Conservation (phyloP, 2,797 vertebrate species). For the Halcyon chelicuti region DNA sequence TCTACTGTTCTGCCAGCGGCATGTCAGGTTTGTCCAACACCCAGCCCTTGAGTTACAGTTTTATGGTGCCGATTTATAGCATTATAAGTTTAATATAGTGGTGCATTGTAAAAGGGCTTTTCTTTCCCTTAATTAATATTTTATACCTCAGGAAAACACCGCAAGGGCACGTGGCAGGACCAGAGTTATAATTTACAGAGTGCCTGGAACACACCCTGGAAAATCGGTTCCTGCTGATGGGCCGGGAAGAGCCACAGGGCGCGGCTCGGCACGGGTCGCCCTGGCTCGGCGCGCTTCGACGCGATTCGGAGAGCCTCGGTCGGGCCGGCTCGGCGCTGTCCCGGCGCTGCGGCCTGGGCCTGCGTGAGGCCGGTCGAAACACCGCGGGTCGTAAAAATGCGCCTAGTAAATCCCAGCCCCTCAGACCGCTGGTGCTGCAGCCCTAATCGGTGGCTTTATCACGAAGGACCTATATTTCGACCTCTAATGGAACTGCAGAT, state of each 20-base stretch:
- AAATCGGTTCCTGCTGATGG: rapidly evolving
- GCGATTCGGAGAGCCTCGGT: no score
- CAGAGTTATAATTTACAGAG: background rate
- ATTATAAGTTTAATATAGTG: slow-evolving; percentile 55
- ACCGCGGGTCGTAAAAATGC: rapidly evolving
- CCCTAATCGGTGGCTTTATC: rapidly evolving
- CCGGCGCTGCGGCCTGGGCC: background rate
- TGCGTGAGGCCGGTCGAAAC: rapidly evolving
- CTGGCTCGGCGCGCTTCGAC: background rate
- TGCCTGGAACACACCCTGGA: background rate
- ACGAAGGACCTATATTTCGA: rapidly evolving
- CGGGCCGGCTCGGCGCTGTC: no score
- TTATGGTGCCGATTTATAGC: slow-evolving; percentile 54
- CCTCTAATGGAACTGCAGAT: rapidly evolving
- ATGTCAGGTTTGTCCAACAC: background rate
- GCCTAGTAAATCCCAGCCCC: background rate
- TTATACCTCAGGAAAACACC: background rate
- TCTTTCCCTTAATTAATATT: slow-evolving; percentile 8
- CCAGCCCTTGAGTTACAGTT: slow-evolving; percentile 37
- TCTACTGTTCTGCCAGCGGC: background rate
- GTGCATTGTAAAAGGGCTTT: background rate
- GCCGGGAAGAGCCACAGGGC: background rate
- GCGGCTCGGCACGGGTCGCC: rapidly evolving
- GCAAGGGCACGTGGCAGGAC: background rate
- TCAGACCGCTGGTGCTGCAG: rapidly evolving